phyloP scores from a whole-genome alignment of 2,113 vertebrate species.

The Grus americana region DNA sequence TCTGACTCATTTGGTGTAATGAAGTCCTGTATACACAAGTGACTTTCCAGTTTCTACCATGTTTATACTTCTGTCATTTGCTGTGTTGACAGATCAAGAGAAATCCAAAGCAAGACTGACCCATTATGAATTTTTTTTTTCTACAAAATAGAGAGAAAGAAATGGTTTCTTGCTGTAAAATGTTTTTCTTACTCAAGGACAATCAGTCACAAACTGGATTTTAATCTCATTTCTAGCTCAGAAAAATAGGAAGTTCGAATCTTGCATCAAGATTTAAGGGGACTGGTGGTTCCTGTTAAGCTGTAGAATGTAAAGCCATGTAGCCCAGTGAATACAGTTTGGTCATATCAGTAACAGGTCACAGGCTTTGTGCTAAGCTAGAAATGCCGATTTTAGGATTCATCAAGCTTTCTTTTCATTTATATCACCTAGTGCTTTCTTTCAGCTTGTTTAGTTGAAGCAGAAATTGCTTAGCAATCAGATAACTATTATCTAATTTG shows the following conservation, averaged over 20 bases:
- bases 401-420: not conserved
- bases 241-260: not conserved
- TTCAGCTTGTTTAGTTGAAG: not conserved
- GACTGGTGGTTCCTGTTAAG: not conserved
- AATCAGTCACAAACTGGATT: not conserved
- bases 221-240: not conserved
- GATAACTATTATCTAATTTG: not conserved
- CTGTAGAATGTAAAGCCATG: not conserved
- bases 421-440: not conserved
- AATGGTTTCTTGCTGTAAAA: not conserved
- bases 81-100: not conserved
- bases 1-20: not conserved
- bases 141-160: not conserved
- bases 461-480: not conserved
- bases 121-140: not conserved
- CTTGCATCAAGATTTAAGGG: not conserved
- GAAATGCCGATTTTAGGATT: not conserved
- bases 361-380: not conserved
- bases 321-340: not conserved
- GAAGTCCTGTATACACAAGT: not conserved
- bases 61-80: not conserved
- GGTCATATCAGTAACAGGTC: not conserved
- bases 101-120: not conserved
- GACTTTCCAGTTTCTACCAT: not conserved
- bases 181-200: not conserved